These are phyloP conservation scores for Bujurquina vittata DNA, from an alignment of 2,113 vertebrate species.

Conservation along the genomic window DNA sequence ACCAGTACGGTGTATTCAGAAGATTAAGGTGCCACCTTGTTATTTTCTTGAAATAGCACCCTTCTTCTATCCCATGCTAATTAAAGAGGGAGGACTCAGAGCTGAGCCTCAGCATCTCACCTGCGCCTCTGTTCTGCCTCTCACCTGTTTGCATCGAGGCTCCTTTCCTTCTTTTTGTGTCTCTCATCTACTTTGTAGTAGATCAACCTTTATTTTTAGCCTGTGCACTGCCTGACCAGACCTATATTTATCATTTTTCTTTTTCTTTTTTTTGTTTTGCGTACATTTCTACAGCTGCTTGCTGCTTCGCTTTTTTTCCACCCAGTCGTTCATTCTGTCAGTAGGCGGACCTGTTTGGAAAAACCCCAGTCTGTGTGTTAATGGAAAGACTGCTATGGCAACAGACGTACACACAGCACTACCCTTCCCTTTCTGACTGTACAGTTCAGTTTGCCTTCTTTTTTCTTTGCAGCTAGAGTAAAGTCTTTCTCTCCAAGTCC, in stretches of 20 bases:
- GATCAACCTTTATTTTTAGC: conserved; percentile 40
- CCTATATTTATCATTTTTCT: conserved; percentile 39
- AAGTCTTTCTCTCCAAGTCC: conserved; percentile 33
- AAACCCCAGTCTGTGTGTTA: conserved; percentile 69
- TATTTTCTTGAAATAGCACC: conserved; percentile 63
- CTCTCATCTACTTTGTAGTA: conserved; percentile 26
- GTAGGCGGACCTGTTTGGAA: conserved; percentile 63
- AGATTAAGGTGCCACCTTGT: conserved; percentile 58
- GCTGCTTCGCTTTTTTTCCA: conserved; percentile 10
- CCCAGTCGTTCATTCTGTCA: conserved; percentile 49
- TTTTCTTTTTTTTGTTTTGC: conserved; percentile 54
- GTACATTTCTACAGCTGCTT: conserved; percentile 40
- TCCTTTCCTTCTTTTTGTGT: not conserved
- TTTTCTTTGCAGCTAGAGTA: conserved; percentile 41
- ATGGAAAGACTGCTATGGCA: conserved; percentile 76
- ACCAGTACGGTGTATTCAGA: conserved; percentile 34
- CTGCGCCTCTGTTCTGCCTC: conserved; percentile 43
- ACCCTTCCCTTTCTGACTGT: conserved; percentile 63
- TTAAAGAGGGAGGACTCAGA: conserved; percentile 57
- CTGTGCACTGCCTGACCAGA: not conserved
- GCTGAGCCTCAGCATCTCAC: conserved; percentile 54
- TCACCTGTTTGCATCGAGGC: conserved; percentile 36
- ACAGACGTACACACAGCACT: conserved; percentile 67
- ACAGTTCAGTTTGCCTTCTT: conserved; percentile 51
- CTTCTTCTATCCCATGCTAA: conserved; percentile 47